Conservation (phyloP, 2,113 vertebrate species). For the Panthera uncia region DNA sequence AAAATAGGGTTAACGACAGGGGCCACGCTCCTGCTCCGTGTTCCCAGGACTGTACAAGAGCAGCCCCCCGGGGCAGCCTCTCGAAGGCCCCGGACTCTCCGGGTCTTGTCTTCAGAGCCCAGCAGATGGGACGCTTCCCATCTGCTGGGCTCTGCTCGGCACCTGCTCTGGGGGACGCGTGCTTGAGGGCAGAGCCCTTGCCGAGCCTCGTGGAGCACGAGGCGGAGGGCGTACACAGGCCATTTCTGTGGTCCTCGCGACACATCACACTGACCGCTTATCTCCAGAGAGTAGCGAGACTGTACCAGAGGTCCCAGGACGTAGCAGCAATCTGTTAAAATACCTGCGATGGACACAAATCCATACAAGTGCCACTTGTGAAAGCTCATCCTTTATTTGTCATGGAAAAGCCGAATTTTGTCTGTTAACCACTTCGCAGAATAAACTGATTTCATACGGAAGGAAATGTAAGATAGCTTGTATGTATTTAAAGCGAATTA, state of each 20-base stretch:
- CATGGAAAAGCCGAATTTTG: not conserved
- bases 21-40: not conserved
- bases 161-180: not conserved
- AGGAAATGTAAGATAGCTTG: not conserved
- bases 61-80: not conserved
- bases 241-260: not conserved
- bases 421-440: not conserved
- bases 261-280: not conserved
- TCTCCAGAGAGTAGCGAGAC: slow-evolving; percentile 7
- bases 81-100: not conserved
- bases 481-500: not conserved
- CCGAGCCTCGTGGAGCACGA: not conserved
- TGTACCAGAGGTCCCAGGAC: not conserved
- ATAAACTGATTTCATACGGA: not conserved
- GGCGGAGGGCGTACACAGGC: not conserved
- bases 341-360: not conserved
- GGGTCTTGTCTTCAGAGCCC: not conserved
- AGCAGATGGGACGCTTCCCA: not conserved
- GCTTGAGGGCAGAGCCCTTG: not conserved
- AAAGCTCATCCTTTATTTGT: not conserved
- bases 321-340: not conserved
- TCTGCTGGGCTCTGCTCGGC: not conserved
- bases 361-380: not conserved
- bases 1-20: not conserved
- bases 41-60: not conserved